Evolutionary conservation across 1,140 invertebrate species (phyloP).

Genomic region (Heliconius melpomene): DNA sequence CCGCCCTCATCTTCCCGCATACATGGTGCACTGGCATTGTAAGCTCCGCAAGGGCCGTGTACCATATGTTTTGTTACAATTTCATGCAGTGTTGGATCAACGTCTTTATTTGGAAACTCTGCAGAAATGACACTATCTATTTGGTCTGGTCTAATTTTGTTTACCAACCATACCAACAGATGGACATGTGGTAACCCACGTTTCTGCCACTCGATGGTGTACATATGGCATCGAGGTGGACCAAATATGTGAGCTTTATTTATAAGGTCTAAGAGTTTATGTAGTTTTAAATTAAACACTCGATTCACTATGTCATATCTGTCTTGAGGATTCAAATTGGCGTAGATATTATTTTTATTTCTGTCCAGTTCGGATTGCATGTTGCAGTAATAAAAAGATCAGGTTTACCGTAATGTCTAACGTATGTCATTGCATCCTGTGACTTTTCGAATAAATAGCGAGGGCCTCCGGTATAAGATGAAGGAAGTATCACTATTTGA

Average conservation of each 20-base stretch:
- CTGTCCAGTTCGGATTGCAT: slow-evolving; percentile 75
- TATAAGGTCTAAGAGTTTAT: too few relatives aligned
- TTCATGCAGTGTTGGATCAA: slow-evolving; percentile 58
- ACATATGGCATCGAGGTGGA: slow-evolving; percentile 41
- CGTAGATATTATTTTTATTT: too few relatives aligned
- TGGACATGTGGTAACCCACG: slow-evolving; percentile 49
- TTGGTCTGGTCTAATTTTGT: slow-evolving; percentile 54
- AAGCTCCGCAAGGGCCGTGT: slow-evolving; percentile 54
- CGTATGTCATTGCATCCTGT: slow-evolving; percentile 65
- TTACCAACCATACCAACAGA: slow-evolving; percentile 44
- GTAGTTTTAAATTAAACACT: too few relatives aligned
- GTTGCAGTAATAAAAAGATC: slow-evolving; percentile 69
- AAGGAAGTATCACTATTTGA: slow-evolving; percentile 46
- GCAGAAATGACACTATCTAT: slow-evolving; percentile 72
- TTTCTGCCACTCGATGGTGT: slow-evolving; percentile 50
- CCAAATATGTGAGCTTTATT: slow-evolving; percentile 51
- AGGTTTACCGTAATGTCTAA: slow-evolving; percentile 61
- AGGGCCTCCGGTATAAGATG: slow-evolving; percentile 46
- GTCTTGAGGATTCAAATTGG: too few relatives aligned
- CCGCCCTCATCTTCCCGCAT: too few relatives aligned
- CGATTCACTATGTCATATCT: too few relatives aligned
- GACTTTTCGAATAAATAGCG: slow-evolving; percentile 48
- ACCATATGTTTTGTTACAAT: slow-evolving; percentile 69
- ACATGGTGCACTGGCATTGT: too few relatives aligned
- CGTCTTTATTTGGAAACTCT: slow-evolving; percentile 72